Base-by-base conservation (phyloP, 2,797 vertebrate genomes). In the Melanotaenia maccullochi region DNA sequence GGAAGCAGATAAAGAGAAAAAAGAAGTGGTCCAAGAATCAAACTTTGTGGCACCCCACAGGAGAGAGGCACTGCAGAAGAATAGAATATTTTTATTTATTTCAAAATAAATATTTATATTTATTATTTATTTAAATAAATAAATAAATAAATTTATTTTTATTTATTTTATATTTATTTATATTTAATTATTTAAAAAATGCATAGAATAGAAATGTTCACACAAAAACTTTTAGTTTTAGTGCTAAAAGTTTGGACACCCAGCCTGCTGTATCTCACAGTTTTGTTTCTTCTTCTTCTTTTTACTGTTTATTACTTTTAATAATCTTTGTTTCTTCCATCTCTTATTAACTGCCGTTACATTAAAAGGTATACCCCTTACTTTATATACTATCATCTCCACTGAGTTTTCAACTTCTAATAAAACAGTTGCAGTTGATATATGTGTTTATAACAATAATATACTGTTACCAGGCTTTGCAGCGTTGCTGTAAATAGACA, bases 401-500 rank as follows among this genome's bases (percentile, higher is more conserved):
- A 40, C 65, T 52, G 64, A 57, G 64, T 75, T 75, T 71, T 40
- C 4, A 14, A 6, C 49, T 4, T 54, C 74, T 62, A 11, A 78
- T 75, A 73, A 72, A 76, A 65, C 59, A 59, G 66, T n/a, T 32
- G 64, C 57, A 70, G 69, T 63, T 62, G 33, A 59, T 70, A 78
- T n/a, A 13, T 51, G 20, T 58, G 56, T 67, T 9, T 24, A 66
- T n/a, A 7, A 79, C 66, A 85, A 42, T 70, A 64, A 79, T 77
- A 28, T 54, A 67, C 44, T 44, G 70, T 58, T 42, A 38, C 11
- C 1, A n/a, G 22, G 65, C 64, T 42, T 67, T 72, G 80, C 65
- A 32, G 47, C 65, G 0, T 32, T 18, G 73, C 71, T 60, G 74
- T 80, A 76, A 84, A 85, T 75, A 75, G 70, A 81, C 69, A 20